Evolutionary conservation across 2,888 invertebrate species (phyloP).

Genomic region (Liodrosophila aerea): DNA sequence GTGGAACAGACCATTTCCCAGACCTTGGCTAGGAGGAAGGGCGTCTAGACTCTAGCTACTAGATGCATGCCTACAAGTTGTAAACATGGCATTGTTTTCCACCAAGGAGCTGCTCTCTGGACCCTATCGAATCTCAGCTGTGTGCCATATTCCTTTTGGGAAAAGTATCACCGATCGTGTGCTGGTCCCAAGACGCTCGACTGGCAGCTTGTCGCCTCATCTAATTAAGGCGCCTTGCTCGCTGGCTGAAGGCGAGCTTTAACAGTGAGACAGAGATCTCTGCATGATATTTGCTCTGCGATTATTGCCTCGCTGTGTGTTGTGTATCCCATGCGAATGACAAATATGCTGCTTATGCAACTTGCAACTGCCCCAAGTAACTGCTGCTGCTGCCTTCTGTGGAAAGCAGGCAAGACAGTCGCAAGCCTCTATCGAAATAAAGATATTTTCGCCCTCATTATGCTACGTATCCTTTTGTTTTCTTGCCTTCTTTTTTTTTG

Average conservation of each 20-base stretch:
- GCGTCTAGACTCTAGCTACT: constrained; percentile 29
- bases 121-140: constrained; percentile 17
- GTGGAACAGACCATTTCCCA: constrained; percentile 34
- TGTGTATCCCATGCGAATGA: constrained; percentile 66
- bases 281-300: constrained; percentile 72
- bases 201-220: constrained; percentile 71
- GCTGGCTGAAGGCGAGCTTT: too few species aligned
- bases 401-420: constrained; percentile 49
- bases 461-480: constrained; percentile 75
- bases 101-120: constrained; percentile 10
- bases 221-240: constrained; percentile 74
- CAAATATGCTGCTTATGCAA: constrained; percentile 64
- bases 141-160: constrained; percentile 18
- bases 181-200: constrained; percentile 20
- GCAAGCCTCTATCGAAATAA: constrained; percentile 59
- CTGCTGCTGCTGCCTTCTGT: constrained; percentile 40
- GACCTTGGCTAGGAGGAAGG: constrained; percentile 35
- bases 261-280: constrained; percentile 62
- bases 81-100: constrained; percentile 76
- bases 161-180: constrained; percentile 66
- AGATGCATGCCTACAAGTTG: constrained; percentile 70
- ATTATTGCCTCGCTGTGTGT: constrained; percentile 51
- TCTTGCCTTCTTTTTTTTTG: constrained; percentile 24
- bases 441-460: constrained; percentile 79
- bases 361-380: constrained; percentile 1